Evolutionary conservation across 2,888 invertebrate species (phyloP).

Genomic region (Metallyticus violacea): DNA sequence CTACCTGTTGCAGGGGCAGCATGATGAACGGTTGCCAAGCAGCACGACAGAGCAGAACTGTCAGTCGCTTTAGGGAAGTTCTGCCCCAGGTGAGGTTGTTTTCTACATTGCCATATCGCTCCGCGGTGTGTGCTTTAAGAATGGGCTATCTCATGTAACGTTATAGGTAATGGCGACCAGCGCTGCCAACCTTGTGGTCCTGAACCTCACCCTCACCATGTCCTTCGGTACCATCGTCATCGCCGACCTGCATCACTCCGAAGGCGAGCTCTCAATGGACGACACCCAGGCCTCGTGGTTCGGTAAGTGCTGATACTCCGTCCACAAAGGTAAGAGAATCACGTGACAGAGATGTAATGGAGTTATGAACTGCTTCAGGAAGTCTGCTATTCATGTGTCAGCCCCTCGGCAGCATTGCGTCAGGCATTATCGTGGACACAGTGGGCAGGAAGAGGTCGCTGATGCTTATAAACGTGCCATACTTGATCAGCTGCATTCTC

Average conservation of each 20-base stretch:
- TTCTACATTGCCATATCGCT: too few relatives aligned
- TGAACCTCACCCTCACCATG: neutral
- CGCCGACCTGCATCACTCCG: neutral
- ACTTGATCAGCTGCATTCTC: constrained; percentile 55
- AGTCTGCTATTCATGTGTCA: neutral
- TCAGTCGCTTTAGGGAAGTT: constrained; percentile 1
- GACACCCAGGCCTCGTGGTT: constrained; percentile 2
- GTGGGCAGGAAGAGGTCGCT: constrained; percentile 55
- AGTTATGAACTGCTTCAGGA: neutral
- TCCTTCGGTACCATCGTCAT: neutral
- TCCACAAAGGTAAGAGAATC: neutral
- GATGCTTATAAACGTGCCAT: constrained; percentile 57
- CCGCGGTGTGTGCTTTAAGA: too few relatives aligned
- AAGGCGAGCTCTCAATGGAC: neutral
- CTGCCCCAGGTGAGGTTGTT: neutral
- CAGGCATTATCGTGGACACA: constrained; percentile 54
- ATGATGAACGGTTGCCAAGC: too few relatives aligned
- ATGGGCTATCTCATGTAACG: neutral
- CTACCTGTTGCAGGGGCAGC: neutral
- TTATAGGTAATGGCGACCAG: neutral
- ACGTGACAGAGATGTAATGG: neutral
- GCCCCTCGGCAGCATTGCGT: constrained; percentile 35
- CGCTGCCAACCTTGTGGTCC: neutral
- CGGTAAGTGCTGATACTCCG: neutral
- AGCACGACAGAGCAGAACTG: neutral